phyloP scores from a whole-genome alignment of 2,797 vertebrate genomes.

The Protonibea diacanthus region DNA sequence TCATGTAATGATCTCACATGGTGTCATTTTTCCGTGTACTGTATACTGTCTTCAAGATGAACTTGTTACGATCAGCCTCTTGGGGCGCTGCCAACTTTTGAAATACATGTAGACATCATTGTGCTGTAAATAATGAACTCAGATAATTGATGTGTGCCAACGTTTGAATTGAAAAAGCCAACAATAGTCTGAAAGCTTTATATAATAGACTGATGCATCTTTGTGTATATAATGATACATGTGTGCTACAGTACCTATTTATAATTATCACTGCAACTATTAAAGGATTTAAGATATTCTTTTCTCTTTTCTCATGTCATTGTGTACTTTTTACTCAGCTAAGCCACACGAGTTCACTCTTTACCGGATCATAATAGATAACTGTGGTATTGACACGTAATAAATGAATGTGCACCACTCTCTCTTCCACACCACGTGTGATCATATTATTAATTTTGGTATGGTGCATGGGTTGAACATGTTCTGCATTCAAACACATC shows the following conservation, averaged over 20 bases:
- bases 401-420: background rate
- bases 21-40: conserved; percentile 50
- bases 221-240: conserved; percentile 58
- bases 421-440: background rate
- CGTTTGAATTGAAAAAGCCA: conserved; percentile 42
- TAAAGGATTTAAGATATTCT: conserved; percentile 48
- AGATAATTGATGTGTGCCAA: conserved; percentile 68
- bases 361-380: background rate
- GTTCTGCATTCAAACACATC: background rate
- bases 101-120: conserved; percentile 25
- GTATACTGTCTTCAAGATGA: conserved; percentile 30
- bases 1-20: conserved; percentile 54
- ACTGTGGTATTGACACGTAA: background rate
- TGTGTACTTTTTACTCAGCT: conserved; percentile 23
- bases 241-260: conserved; percentile 62
- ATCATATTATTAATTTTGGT: background rate
- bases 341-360: background rate
- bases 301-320: conserved; percentile 27
- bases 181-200: conserved; percentile 66
- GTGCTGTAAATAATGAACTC: conserved; percentile 59
- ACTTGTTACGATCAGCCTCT: conserved; percentile 11
- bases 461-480: background rate
- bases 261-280: conserved; percentile 62
- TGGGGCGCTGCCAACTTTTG: conserved; percentile 55
- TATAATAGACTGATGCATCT: conserved; percentile 45